Percentiles rank a stretch among this genome's conserved stretches.
Evolutionary conservation across 2,797 vertebrate species (phyloP).

Genomic region (Xiphophorus birchmanni): DNA sequence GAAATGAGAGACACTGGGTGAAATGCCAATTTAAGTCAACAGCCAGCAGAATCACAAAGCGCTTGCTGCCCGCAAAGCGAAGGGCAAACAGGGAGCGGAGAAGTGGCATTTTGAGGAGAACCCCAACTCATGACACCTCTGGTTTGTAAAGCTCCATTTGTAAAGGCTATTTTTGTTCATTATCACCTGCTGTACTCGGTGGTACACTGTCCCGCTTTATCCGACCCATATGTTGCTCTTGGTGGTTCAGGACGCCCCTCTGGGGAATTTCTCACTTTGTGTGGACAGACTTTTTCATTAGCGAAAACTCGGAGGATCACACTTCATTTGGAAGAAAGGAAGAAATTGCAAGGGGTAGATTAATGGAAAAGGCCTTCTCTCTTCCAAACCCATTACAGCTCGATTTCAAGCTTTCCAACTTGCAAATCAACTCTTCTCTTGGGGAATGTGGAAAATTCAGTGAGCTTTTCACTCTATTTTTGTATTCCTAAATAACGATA

Average conservation of each 20-base stretch:
- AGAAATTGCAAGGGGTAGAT: slow-evolving; percentile 19
- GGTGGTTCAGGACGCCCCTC: background rate
- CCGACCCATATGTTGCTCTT: slow-evolving; percentile 1
- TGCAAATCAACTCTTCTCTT: slow-evolving; percentile 13
- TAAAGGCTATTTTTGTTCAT: slow-evolving; percentile 19
- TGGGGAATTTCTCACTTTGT: background rate
- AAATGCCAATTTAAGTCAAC: slow-evolving; percentile 66
- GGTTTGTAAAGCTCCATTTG: slow-evolving; percentile 19
- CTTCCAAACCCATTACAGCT: slow-evolving; percentile 7
- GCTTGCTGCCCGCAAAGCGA: slow-evolving; percentile 39
- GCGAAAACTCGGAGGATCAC: slow-evolving; percentile 17
- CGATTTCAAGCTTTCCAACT: slow-evolving; percentile 11
- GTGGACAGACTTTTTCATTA: slow-evolving; percentile 20
- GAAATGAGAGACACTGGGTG: slow-evolving; percentile 59
- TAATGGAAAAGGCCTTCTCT: slow-evolving; percentile 10
- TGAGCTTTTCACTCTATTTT: background rate
- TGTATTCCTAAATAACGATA: background rate
- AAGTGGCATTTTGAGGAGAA: slow-evolving; percentile 57
- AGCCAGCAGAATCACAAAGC: slow-evolving; percentile 61
- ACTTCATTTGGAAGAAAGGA: slow-evolving; percentile 25
- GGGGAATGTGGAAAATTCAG: background rate
- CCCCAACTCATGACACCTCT: slow-evolving; percentile 28
- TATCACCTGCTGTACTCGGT: background rate
- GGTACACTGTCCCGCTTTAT: slow-evolving; percentile 13
- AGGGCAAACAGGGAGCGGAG: slow-evolving; percentile 48